Evolutionary conservation across 2,113 vertebrate species (phyloP), one percentile per base, ranked within the genome.

Genomic region (Pyxicephalus adspersus): DNA sequence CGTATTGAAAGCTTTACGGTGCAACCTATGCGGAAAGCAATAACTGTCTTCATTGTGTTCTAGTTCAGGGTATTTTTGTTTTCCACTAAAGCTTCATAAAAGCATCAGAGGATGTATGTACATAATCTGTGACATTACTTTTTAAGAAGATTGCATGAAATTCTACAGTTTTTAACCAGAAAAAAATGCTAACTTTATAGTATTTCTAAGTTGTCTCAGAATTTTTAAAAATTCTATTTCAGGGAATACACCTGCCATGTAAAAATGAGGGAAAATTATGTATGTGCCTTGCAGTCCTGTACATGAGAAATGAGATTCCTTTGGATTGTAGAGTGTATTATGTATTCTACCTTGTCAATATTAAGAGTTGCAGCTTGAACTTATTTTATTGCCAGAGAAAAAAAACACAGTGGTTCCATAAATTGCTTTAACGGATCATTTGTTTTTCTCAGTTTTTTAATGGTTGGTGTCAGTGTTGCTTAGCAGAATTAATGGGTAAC

Each of bases 261-360:
- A 85, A 88, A 79, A 87, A 86, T 87, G 86, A 86, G 85, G 91
- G 84, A 79, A 85, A 85, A 85, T 87, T 87, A 77, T 94, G 86
- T 93, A 91, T 91, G 92, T 94, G 93, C 92, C 93, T 94, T 94
- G 92, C 86, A 89, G 89, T 91, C 90, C 89, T 90, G 84, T 91
- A 90, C 88, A 81, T 89, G 86, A 85, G 85, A 86, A 85, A 86
- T 81, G 73, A 85, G 86, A 83, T 85, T 22, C 90, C 86, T 84
- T 80, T 86, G 90, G 84, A 86, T 90, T 86, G 61, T 23, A 86
- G 89, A 86, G 81, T 83, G 83, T 83, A 88, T 87, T 85, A 82
- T 83, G 84, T 86, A 65, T 81, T 87, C 85, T 83, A 86, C 87
- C 85, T 88, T 84, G 84, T 87, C 86, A 87, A 84, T 81, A 84